Percentiles rank a stretch among this genome's conserved stretches.
These are phyloP conservation scores for Colletes collaris DNA, from an alignment of 2,888 invertebrate genomes.

Conservation along the genomic window DNA sequence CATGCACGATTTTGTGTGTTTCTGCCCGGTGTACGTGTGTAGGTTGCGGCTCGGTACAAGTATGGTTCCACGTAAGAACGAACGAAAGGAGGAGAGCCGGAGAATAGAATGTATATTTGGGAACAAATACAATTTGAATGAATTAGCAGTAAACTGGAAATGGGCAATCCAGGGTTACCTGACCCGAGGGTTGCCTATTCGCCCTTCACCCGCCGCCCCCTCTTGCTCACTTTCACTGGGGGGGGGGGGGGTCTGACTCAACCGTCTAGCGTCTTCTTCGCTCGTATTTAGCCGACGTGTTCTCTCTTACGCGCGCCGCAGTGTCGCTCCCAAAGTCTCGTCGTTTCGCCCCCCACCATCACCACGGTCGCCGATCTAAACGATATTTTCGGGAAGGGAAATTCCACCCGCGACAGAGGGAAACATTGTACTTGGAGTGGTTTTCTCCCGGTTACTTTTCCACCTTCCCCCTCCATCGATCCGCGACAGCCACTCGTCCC, in stretches of 20 bases:
- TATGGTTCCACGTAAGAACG: slow-evolving; percentile 3
- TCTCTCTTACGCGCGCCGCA: slow-evolving; percentile 24
- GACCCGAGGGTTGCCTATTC: slow-evolving; percentile 63
- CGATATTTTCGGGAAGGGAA: slow-evolving; percentile 49
- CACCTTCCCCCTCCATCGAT: neutral
- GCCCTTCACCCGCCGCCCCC: slow-evolving; percentile 14
- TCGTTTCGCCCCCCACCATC: slow-evolving; percentile 29
- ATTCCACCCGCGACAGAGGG: slow-evolving; percentile 66
- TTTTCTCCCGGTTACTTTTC: slow-evolving; percentile 56
- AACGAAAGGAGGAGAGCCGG: slow-evolving; percentile 41
- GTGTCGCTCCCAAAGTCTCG: slow-evolving; percentile 32
- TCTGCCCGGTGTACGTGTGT: neutral
- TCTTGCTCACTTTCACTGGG: slow-evolving; percentile 53
- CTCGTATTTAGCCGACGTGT: slow-evolving; percentile 19
- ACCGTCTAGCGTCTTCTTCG: slow-evolving; percentile 30
- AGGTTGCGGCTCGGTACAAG: neutral
- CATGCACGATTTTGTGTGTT: slow-evolving; percentile 14
- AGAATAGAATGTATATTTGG: slow-evolving; percentile 77
- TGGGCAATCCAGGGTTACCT: slow-evolving; percentile 75
- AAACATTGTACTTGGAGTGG: slow-evolving; percentile 66
- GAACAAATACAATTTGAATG: slow-evolving; percentile 82
- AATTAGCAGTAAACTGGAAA: slow-evolving; percentile 81
- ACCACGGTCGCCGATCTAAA: no score
- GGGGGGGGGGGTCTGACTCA: slow-evolving; percentile 1
- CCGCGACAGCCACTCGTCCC: slow-evolving; percentile 20